Evolutionary conservation across 2,797 vertebrate species (phyloP), one percentile per base, ranked within the genome.

Genomic region (Miichthys miiuy): DNA sequence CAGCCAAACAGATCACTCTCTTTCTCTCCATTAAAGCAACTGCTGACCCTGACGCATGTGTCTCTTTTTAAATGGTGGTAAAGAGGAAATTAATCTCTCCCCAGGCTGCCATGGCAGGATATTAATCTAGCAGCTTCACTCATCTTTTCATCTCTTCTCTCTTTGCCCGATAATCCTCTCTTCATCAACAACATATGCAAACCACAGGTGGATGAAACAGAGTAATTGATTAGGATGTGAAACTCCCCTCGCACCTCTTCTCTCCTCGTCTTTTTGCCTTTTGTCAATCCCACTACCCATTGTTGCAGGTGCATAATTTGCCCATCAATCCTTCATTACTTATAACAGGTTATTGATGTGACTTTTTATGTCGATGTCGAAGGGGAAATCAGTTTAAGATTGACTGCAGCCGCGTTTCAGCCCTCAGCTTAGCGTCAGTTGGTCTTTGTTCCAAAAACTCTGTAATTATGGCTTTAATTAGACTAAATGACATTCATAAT

Each of bases 51-150:
- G 60, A 77, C 69, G 75, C 86, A 85, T 68, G 81, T 7, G 17
- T 65, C 68, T 70, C 68, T 60, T 85, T 81, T 91, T 89, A 91
- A 91, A 92, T 56, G 76, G 80, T 88, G 85, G 86, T 91, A 91
- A 92, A 92, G 87, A 93, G 90, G 92, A 94, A 93, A 94, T 94
- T 89, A 92, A 95, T 94, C 89, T 91, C 87, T 90, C 89, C 85
- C 90, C 70, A 58, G 81, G 84, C 88, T 72, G 88, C 90, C 56
- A 55, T 85, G 88, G 88, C 92, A 94, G 93, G 94, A 94, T 94
- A 95, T 95, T 94, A 94, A 94, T 95, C 91, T 89, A 84, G 90
- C 91, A 64, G 90, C 81, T 88, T 91, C 80, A 86, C 87, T 91
- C 92, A 90, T 91, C 91, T 89, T 77, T 83, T 83, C 86, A 85